These are phyloP conservation scores for Cryptus viduatorius DNA, from an alignment of 2,888 invertebrate genomes.

Conservation along the genomic window DNA sequence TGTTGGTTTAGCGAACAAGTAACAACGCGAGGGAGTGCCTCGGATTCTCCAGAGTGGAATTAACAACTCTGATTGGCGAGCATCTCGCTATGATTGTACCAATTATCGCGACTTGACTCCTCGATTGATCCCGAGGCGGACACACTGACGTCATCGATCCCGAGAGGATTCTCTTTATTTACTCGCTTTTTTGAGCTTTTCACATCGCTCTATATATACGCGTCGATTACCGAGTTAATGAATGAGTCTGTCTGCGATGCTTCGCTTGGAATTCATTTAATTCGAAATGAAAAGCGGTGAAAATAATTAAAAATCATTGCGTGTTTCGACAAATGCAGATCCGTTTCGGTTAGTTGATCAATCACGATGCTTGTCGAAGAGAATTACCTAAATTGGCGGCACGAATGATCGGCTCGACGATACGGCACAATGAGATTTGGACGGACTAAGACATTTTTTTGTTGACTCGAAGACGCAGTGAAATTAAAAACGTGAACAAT, in stretches of 20 bases:
- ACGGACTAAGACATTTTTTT: too few species aligned
- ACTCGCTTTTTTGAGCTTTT: not conserved
- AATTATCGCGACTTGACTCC: slow-evolving; percentile 84
- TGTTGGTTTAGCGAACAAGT: not conserved
- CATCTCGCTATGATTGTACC: slow-evolving; percentile 81
- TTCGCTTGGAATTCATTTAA: not conserved
- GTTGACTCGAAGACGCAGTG: too few species aligned
- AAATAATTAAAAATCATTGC: not conserved
- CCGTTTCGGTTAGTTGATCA: not conserved
- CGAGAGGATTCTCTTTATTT: not conserved
- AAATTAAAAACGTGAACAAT: too few species aligned
- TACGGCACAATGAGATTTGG: not conserved
- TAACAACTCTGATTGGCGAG: slow-evolving; percentile 76
- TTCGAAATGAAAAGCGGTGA: not conserved
- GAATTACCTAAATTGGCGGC: not conserved
- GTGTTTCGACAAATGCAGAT: not conserved
- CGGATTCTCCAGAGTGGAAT: slow-evolving; percentile 67
- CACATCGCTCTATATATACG: not conserved
- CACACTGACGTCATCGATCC: slow-evolving; percentile 71
- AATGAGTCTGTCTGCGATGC: not conserved
- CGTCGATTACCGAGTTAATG: not conserved
- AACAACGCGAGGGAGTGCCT: slow-evolving; percentile 18
- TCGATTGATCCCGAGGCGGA: slow-evolving; percentile 82
- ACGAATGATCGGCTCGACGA: not conserved
- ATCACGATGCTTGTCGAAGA: not conserved